Percentiles rank a stretch among this genome's conserved stretches.
Evolutionary conservation across 2,888 invertebrate genomes (phyloP).

Genomic region (Drosophila mercatorum): DNA sequence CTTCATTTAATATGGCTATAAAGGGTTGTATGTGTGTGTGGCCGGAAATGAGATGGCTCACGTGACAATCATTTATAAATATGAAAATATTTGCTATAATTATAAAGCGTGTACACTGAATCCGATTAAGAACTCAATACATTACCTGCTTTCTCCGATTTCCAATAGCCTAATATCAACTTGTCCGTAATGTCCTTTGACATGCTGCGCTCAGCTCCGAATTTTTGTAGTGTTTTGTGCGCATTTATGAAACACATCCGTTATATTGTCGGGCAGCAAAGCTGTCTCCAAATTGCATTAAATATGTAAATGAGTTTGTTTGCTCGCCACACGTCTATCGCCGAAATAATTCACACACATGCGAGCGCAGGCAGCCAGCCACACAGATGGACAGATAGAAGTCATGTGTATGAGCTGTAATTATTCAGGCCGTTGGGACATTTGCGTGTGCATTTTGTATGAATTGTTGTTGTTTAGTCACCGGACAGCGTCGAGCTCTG

Average conservation of each 20-base stretch:
- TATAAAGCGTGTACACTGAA: neutral
- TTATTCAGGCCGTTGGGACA: constrained; percentile 72
- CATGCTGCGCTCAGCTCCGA: neutral
- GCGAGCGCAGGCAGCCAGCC: neutral
- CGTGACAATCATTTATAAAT: constrained; percentile 44
- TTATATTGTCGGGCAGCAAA: constrained; percentile 27
- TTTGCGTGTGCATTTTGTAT: constrained; percentile 59
- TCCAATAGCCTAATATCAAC: neutral
- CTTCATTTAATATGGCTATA: constrained; percentile 25
- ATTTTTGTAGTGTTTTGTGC: neutral
- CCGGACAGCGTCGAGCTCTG: constrained; percentile 38
- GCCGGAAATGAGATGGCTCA: constrained; percentile 70
- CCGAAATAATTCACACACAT: constrained; percentile 12
- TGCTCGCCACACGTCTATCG: constrained; percentile 50
- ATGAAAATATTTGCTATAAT: constrained; percentile 18
- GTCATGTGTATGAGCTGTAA: constrained; percentile 41
- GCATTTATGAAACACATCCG: constrained; percentile 56
- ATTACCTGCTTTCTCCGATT: neutral
- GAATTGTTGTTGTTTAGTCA: constrained; percentile 51
- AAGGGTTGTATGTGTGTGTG: constrained; percentile 15
- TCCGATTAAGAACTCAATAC: neutral
- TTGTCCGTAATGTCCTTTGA: neutral
- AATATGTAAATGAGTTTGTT: constrained; percentile 78
- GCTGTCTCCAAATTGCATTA: constrained; percentile 73
- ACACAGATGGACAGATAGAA: constrained; percentile 17